These are phyloP conservation scores for Cheilosia grossa DNA, from an alignment of 2,888 invertebrate species.

Conservation along the genomic window DNA sequence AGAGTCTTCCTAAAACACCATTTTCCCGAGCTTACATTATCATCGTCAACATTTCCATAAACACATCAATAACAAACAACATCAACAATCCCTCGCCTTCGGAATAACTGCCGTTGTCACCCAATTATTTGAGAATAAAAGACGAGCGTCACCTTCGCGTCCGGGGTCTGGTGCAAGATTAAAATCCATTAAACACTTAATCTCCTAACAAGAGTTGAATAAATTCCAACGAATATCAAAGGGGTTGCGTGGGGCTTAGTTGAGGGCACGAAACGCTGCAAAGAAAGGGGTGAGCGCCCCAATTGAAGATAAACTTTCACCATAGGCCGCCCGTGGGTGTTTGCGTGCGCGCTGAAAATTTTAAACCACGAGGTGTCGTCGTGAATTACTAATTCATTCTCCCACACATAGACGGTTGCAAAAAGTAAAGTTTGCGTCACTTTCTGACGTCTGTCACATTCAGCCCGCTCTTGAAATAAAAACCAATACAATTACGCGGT, in stretches of 20 bases:
- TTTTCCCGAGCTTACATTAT: constrained; percentile 35
- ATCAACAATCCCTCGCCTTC: constrained; percentile 5
- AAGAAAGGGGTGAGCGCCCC: constrained; percentile 60
- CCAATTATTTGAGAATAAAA: constrained; percentile 69
- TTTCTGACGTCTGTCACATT: constrained; percentile 29
- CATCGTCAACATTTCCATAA: constrained; percentile 63
- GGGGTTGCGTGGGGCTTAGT: constrained; percentile 15
- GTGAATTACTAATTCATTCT: constrained; percentile 70
- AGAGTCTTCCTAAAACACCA: background rate
- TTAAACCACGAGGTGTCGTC: constrained; percentile 71
- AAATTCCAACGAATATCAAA: constrained; percentile 56
- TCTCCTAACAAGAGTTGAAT: constrained; percentile 73
- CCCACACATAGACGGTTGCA: background rate
- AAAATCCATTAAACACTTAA: constrained; percentile 75
- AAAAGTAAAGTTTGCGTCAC: constrained; percentile 15
- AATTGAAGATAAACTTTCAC: constrained; percentile 43
- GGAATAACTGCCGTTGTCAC: constrained; percentile 52
- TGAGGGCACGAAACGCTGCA: constrained; percentile 15
- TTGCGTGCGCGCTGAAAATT: constrained; percentile 52
- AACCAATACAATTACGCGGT: constrained; percentile 66
- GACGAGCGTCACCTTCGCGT: constrained; percentile 41
- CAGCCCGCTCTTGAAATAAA: background rate
- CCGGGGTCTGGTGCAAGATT: constrained; percentile 52
- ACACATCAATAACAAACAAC: constrained; percentile 65
- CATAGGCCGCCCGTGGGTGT: constrained; percentile 17